Base-by-base conservation (phyloP, 2,888 invertebrate species). In the Erannis defoliaria region DNA sequence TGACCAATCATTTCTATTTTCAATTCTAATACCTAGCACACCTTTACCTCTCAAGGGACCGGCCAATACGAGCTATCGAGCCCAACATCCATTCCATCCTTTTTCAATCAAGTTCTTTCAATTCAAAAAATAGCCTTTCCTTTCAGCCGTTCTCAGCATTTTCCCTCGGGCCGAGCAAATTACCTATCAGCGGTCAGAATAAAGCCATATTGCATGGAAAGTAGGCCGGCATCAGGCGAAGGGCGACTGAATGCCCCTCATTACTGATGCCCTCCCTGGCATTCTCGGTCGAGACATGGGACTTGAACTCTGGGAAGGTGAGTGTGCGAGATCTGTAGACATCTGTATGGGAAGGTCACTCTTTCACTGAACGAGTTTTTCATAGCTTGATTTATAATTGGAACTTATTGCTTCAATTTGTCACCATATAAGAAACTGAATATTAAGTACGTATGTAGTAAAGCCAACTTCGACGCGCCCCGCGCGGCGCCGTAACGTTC, bases 151-250 rank as follows among this genome's bases (percentile, higher is more conserved):
- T 60, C 55, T 59, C 55, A 59, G 62, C 62, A 59, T 66, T 63
- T 56, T 57, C 6, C 50, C 50, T 37, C 35, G 51, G 62, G 37
- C 55, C 18, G 18, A 18, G 57, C 67, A 66, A 68, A 67, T 64
- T 66, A 62, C 60, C 66, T 56, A 60, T 55, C 65, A 71, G 72
- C 69, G 68, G 65, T 53, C 66, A 70, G 72, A 72, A 77, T 73
- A 74, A 62, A 76, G 72, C 71, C 72, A 69, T 77, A 74, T 74
- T 73, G 71, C 68, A 73, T 67, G 64, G 67, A 76, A 79, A 76
- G 71, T 77, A 76, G 78, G 76, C 63, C 76, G 70, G 42, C 42
- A 56, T 68, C 23, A 38, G 38, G 55, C 46, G 48, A 33, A 67
- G 71, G 73, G 72, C 67, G 64, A 64, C 68, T 73, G 63, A 64